phyloP scores from a whole-genome alignment of 1,140 invertebrate species.

The Riptortus pedestris region DNA sequence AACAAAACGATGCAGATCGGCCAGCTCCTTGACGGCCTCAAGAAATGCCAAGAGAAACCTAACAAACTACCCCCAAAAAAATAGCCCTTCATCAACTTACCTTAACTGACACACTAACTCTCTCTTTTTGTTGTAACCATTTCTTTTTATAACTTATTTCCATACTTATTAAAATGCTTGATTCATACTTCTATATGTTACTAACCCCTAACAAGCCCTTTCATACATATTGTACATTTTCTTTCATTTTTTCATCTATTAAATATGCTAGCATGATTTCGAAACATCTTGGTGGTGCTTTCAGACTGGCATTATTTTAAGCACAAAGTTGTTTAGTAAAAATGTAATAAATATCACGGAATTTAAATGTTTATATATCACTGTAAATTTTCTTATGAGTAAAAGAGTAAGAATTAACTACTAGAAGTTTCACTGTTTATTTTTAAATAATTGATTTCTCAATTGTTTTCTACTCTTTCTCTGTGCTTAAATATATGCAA shows the following conservation, averaged over 20 bases:
- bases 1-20: conserved; percentile 82
- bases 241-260: neutral
- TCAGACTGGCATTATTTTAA: conserved; percentile 1
- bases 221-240: too few relatives aligned
- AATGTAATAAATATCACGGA: too few relatives aligned
- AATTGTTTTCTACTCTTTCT: too few relatives aligned
- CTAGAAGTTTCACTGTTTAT: too few relatives aligned
- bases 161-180: too few relatives aligned
- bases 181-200: too few relatives aligned
- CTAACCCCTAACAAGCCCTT: too few relatives aligned
- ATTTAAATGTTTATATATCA: too few relatives aligned
- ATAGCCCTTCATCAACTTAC: conserved; percentile 7
- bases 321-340: too few relatives aligned
- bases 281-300: neutral
- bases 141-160: neutral
- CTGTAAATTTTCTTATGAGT: too few relatives aligned
- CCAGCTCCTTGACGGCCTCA: conserved; percentile 76
- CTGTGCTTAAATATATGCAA: conserved; percentile 4
- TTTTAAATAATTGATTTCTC: too few relatives aligned
- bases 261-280: neutral
- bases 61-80: neutral
- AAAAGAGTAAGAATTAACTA: too few relatives aligned
- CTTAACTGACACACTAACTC: conserved; percentile 6
- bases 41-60: conserved; percentile 55
- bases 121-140: neutral